Base-by-base conservation (phyloP, 2,797 vertebrate genomes). In the Neopelma chrysocephalum region DNA sequence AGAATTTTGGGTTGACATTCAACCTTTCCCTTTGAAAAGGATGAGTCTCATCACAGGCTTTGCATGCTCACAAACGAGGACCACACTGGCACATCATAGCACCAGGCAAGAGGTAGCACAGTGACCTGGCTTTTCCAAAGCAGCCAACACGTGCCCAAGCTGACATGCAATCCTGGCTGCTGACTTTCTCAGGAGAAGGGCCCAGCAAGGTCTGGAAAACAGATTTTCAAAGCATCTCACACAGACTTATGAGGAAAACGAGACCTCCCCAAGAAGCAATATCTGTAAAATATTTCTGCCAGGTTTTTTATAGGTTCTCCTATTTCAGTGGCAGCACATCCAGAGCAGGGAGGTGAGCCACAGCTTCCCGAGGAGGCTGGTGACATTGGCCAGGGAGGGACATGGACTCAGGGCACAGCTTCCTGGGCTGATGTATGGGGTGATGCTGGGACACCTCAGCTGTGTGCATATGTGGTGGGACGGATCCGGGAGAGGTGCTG, bases 141-240 rank as follows among this genome's bases (percentile, higher is more conserved):
- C 7, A 81, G 40, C n/a, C 40, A 56, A 12, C 2, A 0, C 0
- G 1, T 15, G 26, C n/a, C 65, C 45, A 26, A 40, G n/a, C 36
- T 50, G 32, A 51, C 2, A 1, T 11, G 12, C 32, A 1, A 15
- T 83, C 26, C 53, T 65, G 73, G 65, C 80, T 81, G 80, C 43
- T 77, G 61, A 11, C 50, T 43, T 34, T 58, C 50, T 42, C 48
- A 56, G 66, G 53, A 78, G 10, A 21, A 47, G n/a, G 9, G 36
- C 15, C 57, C 6, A 1, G 53, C 40, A 48, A 22, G 11, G 21
- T 43, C 78, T 84, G 73, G 57, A 68, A 87, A 77, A 31, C 4
- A 50, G 26, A 26, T 69, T 89, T 45, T 70, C 51, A 73, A 83
- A 82, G 60, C 32, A 53, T n/a, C 62, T 68, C 68, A 50, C 36